These are phyloP conservation scores for Drosophila pachea DNA, from an alignment of 1,140 invertebrate species.

Conservation along the genomic window DNA sequence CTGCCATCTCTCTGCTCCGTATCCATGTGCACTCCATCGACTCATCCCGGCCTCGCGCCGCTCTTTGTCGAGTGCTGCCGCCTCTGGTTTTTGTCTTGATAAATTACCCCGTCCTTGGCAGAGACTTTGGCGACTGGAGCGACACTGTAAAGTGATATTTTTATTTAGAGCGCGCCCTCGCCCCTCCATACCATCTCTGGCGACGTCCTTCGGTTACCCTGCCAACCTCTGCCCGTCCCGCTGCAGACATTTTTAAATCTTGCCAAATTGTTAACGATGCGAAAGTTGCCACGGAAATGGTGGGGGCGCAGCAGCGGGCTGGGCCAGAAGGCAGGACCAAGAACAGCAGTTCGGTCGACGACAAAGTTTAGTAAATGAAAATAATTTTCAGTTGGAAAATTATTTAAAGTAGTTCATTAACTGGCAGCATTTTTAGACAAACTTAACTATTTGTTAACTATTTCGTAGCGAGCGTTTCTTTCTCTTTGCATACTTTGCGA, in stretches of 20 bases:
- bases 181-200: not conserved
- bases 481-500: constrained; percentile 7
- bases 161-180: constrained; percentile 56
- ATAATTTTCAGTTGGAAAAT: constrained; percentile 73
- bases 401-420: constrained; percentile 77
- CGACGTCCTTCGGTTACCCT: not conserved
- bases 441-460: constrained; percentile 45
- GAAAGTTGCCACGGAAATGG: constrained; percentile 66
- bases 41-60: constrained; percentile 12
- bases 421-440: constrained; percentile 55
- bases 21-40: constrained; percentile 32
- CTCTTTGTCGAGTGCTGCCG: constrained; percentile 26
- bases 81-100: constrained; percentile 70
- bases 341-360: constrained; percentile 26
- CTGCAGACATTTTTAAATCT: constrained; percentile 70
- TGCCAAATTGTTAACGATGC: constrained; percentile 76
- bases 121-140: constrained; percentile 57
- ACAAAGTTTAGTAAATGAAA: constrained; percentile 74
- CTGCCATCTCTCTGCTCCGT: constrained; percentile 41
- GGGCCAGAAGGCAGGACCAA: not conserved
- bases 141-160: constrained; percentile 76
- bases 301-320: constrained; percentile 3
- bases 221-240: not conserved
- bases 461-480: constrained; percentile 14
- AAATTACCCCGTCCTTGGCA: constrained; percentile 75